Evolutionary conservation across 2,797 vertebrate species (phyloP), one percentile per base, ranked within the genome.

Genomic region (Pseudochirops corinnae): DNA sequence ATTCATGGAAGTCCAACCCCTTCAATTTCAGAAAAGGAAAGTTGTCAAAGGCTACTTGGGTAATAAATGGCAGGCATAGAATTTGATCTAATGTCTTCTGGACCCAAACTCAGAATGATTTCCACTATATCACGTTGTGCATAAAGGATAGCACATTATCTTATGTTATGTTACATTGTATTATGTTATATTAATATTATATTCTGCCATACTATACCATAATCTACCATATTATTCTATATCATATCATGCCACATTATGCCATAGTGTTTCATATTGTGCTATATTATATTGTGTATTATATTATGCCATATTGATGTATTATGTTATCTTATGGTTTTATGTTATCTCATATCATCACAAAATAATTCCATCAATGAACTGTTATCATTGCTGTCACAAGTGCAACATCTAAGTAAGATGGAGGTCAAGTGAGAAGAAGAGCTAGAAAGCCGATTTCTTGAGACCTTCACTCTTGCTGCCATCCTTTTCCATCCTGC

Each of bases 361-460:
- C 16, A 3, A 14, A 50, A 53, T 24, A 91, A 93, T 52, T 55
- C 53, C 4, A 0, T 18, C 33, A 93, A 52, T 21, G 92, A 95
- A 55, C 92, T 58, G 14, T 29, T 50, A 92, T 9, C 93, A 91
- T 60, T 52, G 92, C 53, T 46, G 92, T 55, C 24, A 46, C 92
- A 57, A 97, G 10, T 46, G 60, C 31, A n/a, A 95, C 3, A 50
- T 94, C 46, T 94, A 94, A 94, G 52, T 5, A 56, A 90, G 33
- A 28, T 91, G 7, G 26, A 18, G 24, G 57, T 92, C 55, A 90
- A 55, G 55, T 10, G 2, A 82, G 39, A 87, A 74, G 33, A 74
- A 87, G 56, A 93, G 4, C 29, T 91, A 95, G 18, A 52, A 50
- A 90, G 62, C 92, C 55, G 56, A 56, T 87, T 87, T 87, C 39